phyloP scores from a whole-genome alignment of 2,888 invertebrate genomes.

The Cantharis flavilabris region DNA sequence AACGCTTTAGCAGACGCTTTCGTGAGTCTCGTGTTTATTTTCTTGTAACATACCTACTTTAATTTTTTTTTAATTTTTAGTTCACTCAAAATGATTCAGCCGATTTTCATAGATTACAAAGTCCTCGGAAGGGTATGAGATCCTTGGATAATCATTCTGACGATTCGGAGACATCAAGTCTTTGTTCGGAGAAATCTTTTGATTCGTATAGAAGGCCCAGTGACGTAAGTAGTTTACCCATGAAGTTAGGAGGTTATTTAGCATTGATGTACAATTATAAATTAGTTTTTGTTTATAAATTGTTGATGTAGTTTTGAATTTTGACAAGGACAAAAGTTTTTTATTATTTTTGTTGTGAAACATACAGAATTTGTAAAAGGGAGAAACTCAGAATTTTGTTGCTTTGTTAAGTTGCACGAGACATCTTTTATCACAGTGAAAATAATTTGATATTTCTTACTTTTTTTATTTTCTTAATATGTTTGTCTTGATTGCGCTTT shows the following conservation, averaged over 20 bases:
- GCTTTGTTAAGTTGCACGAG: not conserved
- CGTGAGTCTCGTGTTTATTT: slow-evolving; percentile 45
- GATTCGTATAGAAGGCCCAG: slow-evolving; percentile 80
- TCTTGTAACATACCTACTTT: not conserved
- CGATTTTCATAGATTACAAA: slow-evolving; percentile 45
- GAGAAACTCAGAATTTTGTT: not conserved
- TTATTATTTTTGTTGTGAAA: not conserved
- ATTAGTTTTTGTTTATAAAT: not conserved
- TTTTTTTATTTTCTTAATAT: slow-evolving; percentile 20
- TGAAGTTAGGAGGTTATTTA: not conserved
- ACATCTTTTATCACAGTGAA: not conserved
- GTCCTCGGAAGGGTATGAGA: slow-evolving; percentile 48
- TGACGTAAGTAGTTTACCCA: slow-evolving; percentile 67
- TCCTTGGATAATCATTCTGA: slow-evolving; percentile 75
- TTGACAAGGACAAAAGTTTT: not conserved
- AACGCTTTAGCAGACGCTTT: slow-evolving; percentile 77
- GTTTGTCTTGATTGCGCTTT: slow-evolving; percentile 33
- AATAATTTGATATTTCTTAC: not conserved
- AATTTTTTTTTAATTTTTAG: slow-evolving; percentile 39
- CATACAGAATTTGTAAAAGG: not conserved
- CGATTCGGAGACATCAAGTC: slow-evolving; percentile 93
- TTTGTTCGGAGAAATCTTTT: slow-evolving; percentile 89
- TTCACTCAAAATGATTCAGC: slow-evolving; percentile 43
- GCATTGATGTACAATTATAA: not conserved
- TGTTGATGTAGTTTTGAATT: not conserved